phyloP scores from a whole-genome alignment of 2,113 vertebrate genomes.

The Corythornis cristatus region DNA sequence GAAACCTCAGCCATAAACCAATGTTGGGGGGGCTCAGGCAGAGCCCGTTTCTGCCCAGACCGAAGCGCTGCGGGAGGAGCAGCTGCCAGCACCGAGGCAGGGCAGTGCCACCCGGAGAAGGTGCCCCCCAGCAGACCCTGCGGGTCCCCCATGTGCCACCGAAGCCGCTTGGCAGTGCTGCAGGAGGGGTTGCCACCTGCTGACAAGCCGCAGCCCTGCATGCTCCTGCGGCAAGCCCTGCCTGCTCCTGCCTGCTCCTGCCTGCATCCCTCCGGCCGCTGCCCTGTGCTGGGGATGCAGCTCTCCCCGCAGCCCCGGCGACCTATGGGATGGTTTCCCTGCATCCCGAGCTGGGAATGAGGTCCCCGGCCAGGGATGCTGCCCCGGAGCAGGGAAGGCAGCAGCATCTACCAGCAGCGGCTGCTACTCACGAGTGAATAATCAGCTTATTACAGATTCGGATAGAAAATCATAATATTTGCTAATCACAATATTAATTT shows the following conservation, averaged over 20 bases:
- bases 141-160: background rate
- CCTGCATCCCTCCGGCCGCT: background rate
- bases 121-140: background rate
- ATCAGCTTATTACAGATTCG: constrained; percentile 50
- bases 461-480: constrained; percentile 64
- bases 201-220: constrained; percentile 48
- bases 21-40: background rate
- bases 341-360: background rate
- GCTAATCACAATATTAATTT: constrained; percentile 68
- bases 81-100: background rate
- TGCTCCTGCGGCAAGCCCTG: background rate
- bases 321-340: accelerated
- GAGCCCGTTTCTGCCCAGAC: accelerated
- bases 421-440: constrained; percentile 10
- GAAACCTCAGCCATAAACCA: background rate
- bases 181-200: constrained; percentile 61
- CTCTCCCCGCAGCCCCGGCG: background rate
- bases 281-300: background rate
- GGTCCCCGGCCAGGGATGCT: background rate
- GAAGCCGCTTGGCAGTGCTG: background rate
- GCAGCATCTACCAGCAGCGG: background rate
- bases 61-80: background rate
- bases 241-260: background rate
- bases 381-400: background rate
- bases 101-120: background rate